These are phyloP conservation scores for Phyllostomus discolor DNA, from an alignment of 2,113 vertebrate species.

Conservation along the genomic window DNA sequence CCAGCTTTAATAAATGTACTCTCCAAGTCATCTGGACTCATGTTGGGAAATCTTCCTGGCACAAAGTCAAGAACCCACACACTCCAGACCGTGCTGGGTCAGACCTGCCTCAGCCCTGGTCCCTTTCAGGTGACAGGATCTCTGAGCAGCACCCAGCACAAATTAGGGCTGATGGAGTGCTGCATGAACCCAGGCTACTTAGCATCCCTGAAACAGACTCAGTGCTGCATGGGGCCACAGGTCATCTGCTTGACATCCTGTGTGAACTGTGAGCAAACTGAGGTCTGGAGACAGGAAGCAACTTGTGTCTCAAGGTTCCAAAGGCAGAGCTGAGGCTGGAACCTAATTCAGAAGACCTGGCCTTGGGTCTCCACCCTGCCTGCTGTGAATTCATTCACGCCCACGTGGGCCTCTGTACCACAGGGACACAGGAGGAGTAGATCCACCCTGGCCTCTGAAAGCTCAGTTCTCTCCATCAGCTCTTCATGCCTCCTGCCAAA, in stretches of 20 bases:
- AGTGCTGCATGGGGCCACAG: not conserved
- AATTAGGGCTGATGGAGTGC: not conserved
- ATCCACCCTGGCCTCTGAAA: not conserved
- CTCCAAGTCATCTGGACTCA: too few relatives aligned
- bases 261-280: not conserved
- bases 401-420: not conserved
- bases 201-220: not conserved
- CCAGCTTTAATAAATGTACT: too few relatives aligned
- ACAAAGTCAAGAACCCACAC: too few relatives aligned
- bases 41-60: too few relatives aligned
- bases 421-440: not conserved
- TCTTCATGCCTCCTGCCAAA: not conserved
- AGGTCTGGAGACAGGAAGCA: not conserved
- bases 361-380: not conserved
- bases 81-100: too few relatives aligned
- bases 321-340: not conserved
- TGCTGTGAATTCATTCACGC: not conserved
- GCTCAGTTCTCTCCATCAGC: not conserved
- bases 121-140: not conserved
- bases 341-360: not conserved
- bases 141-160: not conserved
- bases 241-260: not conserved
- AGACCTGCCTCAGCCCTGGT: too few relatives aligned
- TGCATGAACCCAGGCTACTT: accelerated
- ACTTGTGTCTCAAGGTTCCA: not conserved